Evolutionary conservation across 2,113 vertebrate genomes (phyloP), one percentile per base, ranked within the genome.

Genomic region (Tinamus guttatus): DNA sequence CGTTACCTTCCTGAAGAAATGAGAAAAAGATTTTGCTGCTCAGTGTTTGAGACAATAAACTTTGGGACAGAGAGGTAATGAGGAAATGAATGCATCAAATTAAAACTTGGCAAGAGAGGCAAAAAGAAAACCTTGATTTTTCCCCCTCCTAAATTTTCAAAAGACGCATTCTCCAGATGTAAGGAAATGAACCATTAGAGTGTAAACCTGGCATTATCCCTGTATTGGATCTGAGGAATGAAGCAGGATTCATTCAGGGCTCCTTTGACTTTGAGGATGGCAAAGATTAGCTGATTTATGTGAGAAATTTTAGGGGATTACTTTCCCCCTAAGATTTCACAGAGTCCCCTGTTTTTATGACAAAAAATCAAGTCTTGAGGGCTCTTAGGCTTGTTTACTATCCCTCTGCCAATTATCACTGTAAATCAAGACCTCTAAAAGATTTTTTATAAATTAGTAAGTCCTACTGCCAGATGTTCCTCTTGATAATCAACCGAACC

Each of bases 151-250:
- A 34, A 73, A 79, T 90, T 87, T 95, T 95, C 65, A 85, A 86
- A 94, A 90, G 77, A 81, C 68, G 80, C 52, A 60, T 84, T 93
- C 45, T 87, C 59, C 67, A 94, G 63, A 77, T 87, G 85, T 73
- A 96, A 96, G 60, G 58, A 94, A 93, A 86, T 89, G 7, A 90
- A 95, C 81, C 69, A 85, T 76, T 62, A 81, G 80, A 84, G 69
- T 84, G 77, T 40, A 88, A 95, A 94, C 52, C 65, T 86, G 41
- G 60, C 62, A 75, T 54, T 90, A 90, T 54, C 52, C 79, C 47
- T 86, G 43, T 76, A 40, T 1, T 86, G 65, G 83, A 90, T 36
- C 62, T 76, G 49, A 76, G 36, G 56, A 90, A 94, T 87, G 58
- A 94, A 81, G 65, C 27, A 34, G 47, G 56, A 78, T 69, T 90